Percentiles rank a stretch among this genome's conserved stretches.
Evolutionary conservation across 2,113 vertebrate genomes (phyloP).

Genomic region (Festucalex cinctus): DNA sequence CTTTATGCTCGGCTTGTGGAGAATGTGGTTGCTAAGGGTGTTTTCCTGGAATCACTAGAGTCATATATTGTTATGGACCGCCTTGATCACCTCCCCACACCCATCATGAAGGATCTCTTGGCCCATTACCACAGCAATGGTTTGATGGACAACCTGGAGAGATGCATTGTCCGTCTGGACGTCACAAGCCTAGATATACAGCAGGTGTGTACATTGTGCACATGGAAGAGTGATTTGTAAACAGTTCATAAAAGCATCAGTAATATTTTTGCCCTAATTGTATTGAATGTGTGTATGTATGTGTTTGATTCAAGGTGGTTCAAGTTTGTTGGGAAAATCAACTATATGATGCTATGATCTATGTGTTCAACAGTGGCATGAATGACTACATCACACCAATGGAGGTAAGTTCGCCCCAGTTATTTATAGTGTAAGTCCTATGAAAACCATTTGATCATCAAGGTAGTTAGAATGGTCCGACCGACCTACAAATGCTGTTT

Average conservation of each 20-base stretch:
- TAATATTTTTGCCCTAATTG: background rate
- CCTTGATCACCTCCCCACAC: constrained; percentile 85
- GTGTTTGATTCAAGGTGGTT: constrained; percentile 79
- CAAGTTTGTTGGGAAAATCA: constrained; percentile 92
- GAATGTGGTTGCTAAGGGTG: constrained; percentile 88
- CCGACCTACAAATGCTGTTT: background rate
- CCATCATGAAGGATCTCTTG: constrained; percentile 92
- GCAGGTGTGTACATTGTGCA: constrained; percentile 73
- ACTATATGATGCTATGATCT: constrained; percentile 95
- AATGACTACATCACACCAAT: constrained; percentile 96
- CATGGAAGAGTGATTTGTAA: background rate
- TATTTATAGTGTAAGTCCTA: background rate
- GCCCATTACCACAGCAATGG: constrained; percentile 91
- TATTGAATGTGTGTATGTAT: constrained; percentile 20
- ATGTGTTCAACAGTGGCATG: constrained; percentile 95
- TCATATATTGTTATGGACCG: constrained; percentile 89
- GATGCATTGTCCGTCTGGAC: constrained; percentile 95
- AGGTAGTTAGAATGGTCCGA: background rate
- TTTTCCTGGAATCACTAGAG: constrained; percentile 92
- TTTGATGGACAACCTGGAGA: constrained; percentile 91
- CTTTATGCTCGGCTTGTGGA: constrained; percentile 87
- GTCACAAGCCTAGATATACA: constrained; percentile 96
- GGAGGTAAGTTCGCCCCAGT: constrained; percentile 77
- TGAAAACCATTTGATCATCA: background rate
- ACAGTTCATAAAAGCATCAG: background rate